Evolutionary conservation across 2,797 vertebrate genomes (phyloP).

Genomic region (Masticophis lateralis): DNA sequence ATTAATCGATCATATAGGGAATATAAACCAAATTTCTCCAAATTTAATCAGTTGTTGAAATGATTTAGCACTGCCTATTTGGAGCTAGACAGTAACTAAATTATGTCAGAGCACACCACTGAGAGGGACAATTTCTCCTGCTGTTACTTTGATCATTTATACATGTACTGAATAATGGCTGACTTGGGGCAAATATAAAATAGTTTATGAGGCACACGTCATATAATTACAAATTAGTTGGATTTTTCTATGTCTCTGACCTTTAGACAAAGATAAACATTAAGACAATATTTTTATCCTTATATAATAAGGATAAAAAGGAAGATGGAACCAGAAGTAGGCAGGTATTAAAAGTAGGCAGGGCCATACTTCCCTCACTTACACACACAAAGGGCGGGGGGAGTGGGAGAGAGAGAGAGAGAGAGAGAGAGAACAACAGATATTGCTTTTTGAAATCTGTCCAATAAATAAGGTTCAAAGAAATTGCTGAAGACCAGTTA

Average conservation of each 20-base stretch:
- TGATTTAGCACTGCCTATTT: background rate
- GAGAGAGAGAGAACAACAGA: too few relatives aligned
- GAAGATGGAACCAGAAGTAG: background rate
- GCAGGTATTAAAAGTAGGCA: background rate
- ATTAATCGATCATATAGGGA: background rate
- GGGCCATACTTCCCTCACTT: background rate
- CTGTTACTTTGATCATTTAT: background rate
- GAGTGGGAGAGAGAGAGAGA: too few relatives aligned
- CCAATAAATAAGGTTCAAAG: background rate
- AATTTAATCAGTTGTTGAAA: conserved; percentile 2
- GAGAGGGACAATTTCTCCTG: conserved; percentile 24
- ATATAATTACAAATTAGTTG: conserved; percentile 4
- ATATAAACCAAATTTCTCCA: background rate
- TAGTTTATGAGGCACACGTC: background rate
- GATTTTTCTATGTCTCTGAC: background rate
- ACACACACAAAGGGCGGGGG: too few relatives aligned
- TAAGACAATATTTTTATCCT: background rate
- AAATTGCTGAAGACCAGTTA: background rate
- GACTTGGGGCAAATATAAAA: background rate
- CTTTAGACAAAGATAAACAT: background rate
- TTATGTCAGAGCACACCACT: background rate
- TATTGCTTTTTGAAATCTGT: background rate
- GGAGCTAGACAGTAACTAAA: background rate
- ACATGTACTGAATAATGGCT: background rate
- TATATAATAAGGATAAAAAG: background rate